Evolutionary conservation across 2,797 vertebrate species (phyloP), one percentile per base, ranked within the genome.

Genomic region (Dendrocincla tyrannina): DNA sequence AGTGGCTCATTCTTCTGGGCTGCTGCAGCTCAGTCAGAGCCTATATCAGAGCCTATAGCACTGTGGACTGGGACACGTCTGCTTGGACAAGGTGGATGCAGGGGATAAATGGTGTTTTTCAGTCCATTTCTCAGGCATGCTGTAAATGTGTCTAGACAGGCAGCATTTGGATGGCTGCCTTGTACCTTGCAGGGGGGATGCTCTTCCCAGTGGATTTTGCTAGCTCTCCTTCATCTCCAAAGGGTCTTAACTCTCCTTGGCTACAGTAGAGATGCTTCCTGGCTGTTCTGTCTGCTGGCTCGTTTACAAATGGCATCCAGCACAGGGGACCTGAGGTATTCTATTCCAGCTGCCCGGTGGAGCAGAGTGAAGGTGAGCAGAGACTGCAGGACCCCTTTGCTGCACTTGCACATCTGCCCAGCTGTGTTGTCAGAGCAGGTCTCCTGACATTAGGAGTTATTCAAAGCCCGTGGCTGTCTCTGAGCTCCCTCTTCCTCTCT

Each of bases 91-190:
- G 8, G 41, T 10, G 35, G 59, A 47, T 33, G n/a, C 50, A 75
- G 46, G 58, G 53, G 42, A 86, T 72, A 91, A 91, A 73, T 5
- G 23, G 35, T 63, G 44, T 3, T 83, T 91, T 93, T 80, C 72
- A 56, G 75, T 67, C 93, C 64, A 10, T 91, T 93, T 91, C 93
- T 94, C 89, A 88, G 81, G 75, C 5, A 1, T 70, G 89, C 91
- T 83, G 52, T 92, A 73, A 89, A 89, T 67, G 41, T 0, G 85
- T 95, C 96, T 92, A 91, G 91, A 95, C 79, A 88, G 82, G 56
- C 78, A 68, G 79, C 10, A 23, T 79, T 89, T 89, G 91, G 68
- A 85, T 64, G 78, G n/a, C 82, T 85, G 93, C 79, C 85, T 89
- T 30, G 14, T 77, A 59, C 72, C 78, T 80, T 59, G 52, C 1